Conservation (phyloP, 2,888 invertebrate species). For the Trichogramma dendrolimi region DNA sequence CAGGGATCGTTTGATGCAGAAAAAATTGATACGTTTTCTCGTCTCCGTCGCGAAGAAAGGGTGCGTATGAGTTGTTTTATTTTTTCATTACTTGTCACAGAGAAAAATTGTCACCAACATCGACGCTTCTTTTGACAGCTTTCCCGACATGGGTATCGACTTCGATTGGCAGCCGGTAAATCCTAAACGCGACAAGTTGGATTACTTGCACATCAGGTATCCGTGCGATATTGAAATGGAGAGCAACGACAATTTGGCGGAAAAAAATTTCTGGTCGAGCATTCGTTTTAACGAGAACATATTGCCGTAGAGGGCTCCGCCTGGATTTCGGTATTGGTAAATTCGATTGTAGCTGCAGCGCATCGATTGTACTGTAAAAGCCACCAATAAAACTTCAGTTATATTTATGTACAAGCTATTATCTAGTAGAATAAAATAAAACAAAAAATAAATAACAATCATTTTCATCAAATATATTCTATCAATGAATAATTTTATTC, state of each 20-base stretch:
- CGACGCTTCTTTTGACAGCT: slow-evolving; percentile 22
- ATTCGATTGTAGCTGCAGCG: too few relatives aligned
- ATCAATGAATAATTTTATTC: too few relatives aligned
- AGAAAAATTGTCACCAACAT: background rate
- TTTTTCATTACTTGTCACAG: background rate
- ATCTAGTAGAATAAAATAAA: too few relatives aligned
- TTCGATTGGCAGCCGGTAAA: slow-evolving; percentile 55
- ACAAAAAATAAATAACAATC: too few relatives aligned
- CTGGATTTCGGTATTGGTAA: too few relatives aligned
- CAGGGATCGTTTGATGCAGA: slow-evolving; percentile 54
- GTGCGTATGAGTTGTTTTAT: slow-evolving; percentile 42
- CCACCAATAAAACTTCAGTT: too few relatives aligned
- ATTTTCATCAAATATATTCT: too few relatives aligned
- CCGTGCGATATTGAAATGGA: slow-evolving; percentile 54
- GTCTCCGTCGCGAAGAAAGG: slow-evolving; percentile 57
- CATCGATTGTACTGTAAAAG: too few relatives aligned
- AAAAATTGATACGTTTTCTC: slow-evolving; percentile 55
- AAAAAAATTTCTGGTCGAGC: slow-evolving; percentile 61
- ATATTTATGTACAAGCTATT: too few relatives aligned
- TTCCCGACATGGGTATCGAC: slow-evolving; percentile 36
- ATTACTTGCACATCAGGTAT: slow-evolving; percentile 57
- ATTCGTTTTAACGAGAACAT: slow-evolving; percentile 61
- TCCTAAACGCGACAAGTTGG: slow-evolving; percentile 51
- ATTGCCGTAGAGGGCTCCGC: slow-evolving; percentile 31
- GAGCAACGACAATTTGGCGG: slow-evolving; percentile 54